Evolutionary conservation across 1,140 invertebrate genomes (phyloP).

Genomic region (Lepidurus arcticus): DNA sequence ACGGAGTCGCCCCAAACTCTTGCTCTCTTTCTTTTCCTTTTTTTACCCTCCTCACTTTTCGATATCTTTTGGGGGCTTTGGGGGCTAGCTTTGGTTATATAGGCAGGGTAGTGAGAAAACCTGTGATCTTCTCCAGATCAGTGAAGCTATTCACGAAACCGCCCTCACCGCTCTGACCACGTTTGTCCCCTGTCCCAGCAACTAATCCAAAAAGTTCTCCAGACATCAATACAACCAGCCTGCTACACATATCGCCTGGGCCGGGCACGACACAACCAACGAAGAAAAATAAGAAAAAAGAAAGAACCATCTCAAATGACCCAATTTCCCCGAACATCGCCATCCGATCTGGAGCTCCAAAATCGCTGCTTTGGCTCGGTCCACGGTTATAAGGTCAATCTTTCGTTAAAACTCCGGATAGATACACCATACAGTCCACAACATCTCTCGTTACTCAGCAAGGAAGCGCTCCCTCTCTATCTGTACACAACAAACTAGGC

Average conservation of each 20-base stretch:
- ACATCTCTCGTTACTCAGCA: constrained; percentile 21
- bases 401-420: not conserved
- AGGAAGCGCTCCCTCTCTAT: constrained; percentile 8
- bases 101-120: not conserved
- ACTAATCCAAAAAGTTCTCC: constrained; percentile 1
- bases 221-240: not conserved
- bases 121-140: constrained; percentile 16
- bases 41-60: not conserved
- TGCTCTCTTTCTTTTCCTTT: not conserved
- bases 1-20: constrained; percentile 13
- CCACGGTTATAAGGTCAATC: constrained; percentile 21
- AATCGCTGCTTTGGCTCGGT: not conserved
- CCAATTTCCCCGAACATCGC: constrained; percentile 9
- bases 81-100: not conserved
- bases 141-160: constrained; percentile 13
- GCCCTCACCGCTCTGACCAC: constrained; percentile 4
- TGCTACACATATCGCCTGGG: not conserved
- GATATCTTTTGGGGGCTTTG: not conserved
- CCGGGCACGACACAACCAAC: not conserved
- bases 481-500: not conserved
- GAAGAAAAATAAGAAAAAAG: not conserved
- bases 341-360: constrained; percentile 20
- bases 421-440: constrained; percentile 10
- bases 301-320: constrained; percentile 10
- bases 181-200: constrained; percentile 12